Base-by-base conservation (phyloP, 2,888 invertebrate species). In the Amblyjoppa proteus region DNA sequence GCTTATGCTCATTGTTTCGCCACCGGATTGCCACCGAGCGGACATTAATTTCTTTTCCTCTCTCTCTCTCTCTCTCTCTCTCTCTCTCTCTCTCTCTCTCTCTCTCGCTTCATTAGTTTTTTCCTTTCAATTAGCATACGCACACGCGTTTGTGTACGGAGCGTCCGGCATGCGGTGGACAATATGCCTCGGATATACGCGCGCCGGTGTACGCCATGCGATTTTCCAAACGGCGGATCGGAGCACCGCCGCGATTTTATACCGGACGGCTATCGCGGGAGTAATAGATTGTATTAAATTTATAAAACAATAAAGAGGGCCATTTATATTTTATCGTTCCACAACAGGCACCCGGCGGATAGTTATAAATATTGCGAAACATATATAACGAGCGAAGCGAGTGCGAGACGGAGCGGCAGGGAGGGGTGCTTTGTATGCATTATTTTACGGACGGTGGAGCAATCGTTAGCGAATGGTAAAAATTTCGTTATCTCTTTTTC, bases 291-390 rank as follows among this genome's bases (percentile, higher is more conserved):
- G 80, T 80, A 80, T 84, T 84, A 28, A 84, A 84, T 84, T 84
- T 76, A 84, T 84, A 84, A 84, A 84, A 84, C 80, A 84, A 84
- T 84, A 84, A 84, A 80, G 84, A 80, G 84, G 80, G 76, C 80
- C 84, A 84, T 84, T 84, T 84, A 84, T 84, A 84, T 84, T 84
- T 84, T 84, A 80, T 84, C 84, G 71, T 80, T 80, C 56, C 76
- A 51, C 53, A 80, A 80, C 80, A 58, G 58, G 28, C 53, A 80
- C 70, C 80, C 80, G 73, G 71, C 25, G 76, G 80, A 73, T 84
- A 80, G 84, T 84, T 84, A 84, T 84, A 84, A 84, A 84, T 84
- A 84, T 84, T 76, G 80, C 49, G n/a, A 31, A n/a, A 73, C 53
- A 69, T 69, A 69, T 70, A 79, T 70, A 79, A 75, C 78, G 83